Base-by-base conservation (phyloP, 2,888 invertebrate genomes). In the Erebia palarica region DNA sequence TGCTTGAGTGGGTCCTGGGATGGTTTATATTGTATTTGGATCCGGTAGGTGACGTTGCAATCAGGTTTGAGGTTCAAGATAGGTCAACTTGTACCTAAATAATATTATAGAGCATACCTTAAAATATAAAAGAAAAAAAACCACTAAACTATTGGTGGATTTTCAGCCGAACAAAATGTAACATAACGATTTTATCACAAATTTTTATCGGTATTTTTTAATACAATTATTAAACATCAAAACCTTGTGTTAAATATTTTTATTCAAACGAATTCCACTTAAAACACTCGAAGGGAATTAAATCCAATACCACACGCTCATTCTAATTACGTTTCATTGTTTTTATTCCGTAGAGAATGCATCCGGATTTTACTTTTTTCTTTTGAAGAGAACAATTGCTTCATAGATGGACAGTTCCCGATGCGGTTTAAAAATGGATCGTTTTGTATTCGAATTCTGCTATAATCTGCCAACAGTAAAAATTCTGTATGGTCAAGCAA, bases 241-340 rank as follows among this genome's bases (percentile, higher is more conserved):
- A 13, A 11, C 11, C 11, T 47, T 47, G 0, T 13, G 47, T 47
- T 2, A 47, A 47, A 47, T 13, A 51, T 51, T 51, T 51, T 14
- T 16, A 44, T 44, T 44, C n/a, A 1, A 60, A 16, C 4, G 44
- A n/a, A 44, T 11, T 60, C 10, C 60, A 36, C 16, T 60, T 18
- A 63, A 2, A 63, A 7, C 13, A 21, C 14, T 63, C 61, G 42
- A 36, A 57, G 42, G n/a, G 51, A 55, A 57, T 66, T 57, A 14
- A 44, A 57, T 57, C 55, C 65, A 65, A 57, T 65, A 65, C 44
- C 14, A 44, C 78, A 80, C 79, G 83, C 85, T 82, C 84, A 82
- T 80, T 82, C 82, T 83, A 82, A 83, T 86, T 85, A 86, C 74
- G 78, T 80, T 80, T 79, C 78, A 78, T 81, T 78, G 80, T 78